Evolutionary conservation across 2,797 vertebrate species (phyloP), one percentile per base, ranked within the genome.

Genomic region (Iguana delicatissima): DNA sequence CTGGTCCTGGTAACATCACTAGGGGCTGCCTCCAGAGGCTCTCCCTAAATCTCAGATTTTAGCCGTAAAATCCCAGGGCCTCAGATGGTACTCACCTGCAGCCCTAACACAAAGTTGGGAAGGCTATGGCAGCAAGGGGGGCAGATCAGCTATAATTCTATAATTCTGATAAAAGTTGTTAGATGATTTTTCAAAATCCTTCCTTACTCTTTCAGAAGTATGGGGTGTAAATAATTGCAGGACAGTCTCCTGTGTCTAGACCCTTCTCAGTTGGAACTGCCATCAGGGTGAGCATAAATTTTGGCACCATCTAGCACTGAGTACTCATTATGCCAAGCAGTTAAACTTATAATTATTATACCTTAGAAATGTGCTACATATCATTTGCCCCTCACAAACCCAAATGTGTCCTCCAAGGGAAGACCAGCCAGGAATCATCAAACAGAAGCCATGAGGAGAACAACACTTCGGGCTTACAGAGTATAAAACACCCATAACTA

Each of bases 211-310:
- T 97, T 97, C 97, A 96, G 97, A 97, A 97, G 97, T 94, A 97
- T 95, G 97, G 96, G 95, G 95, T 97, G 95, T 97, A 97, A 97
- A 97, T 97, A 97, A 97, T 97, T 97, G 96, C 96, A 95, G 95
- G 93, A 96, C 96, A 97, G 89, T 96, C 94, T 96, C 96, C 94
- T 87, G 94, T 96, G 97, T 96, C 96, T 96, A 96, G 96, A 96
- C 97, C 96, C 96, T 96, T 97, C 95, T 97, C 97, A 97, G 97
- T 97, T 96, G 95, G 97, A 97, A 97, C 97, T 95, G 95, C 96
- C 97, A 97, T 97, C 97, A 96, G 96, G 96, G 97, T 98, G 97
- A 98, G 96, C 97, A 97, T 98, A 97, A 97, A 97, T 98, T 98
- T 97, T 93, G 87, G 96, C 96, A 95, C 96, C 97, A 97, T 97